Base-by-base conservation (phyloP, 2,797 vertebrate genomes). In the Pristis pectinata region DNA sequence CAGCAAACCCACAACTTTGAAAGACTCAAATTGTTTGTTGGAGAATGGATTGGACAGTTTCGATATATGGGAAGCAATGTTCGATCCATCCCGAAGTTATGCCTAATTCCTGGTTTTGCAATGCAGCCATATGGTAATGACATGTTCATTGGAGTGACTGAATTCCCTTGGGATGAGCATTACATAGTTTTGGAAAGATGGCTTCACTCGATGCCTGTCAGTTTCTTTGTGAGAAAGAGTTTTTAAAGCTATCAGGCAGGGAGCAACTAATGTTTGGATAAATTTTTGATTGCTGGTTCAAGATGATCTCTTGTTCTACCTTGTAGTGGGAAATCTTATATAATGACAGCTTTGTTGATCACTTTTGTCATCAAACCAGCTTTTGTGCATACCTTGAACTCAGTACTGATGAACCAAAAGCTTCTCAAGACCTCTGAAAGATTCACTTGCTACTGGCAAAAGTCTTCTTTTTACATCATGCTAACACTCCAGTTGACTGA, bases 311-410 rank as follows among this genome's bases (percentile, higher is more conserved):
- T 49, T 49, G 49, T 4, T 49, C 49, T 49, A 13, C 24, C 34
- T 89, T 59, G 30, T 37, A n/a, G 59, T 17, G n/a, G 85, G 85
- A 64, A 89, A 64, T n/a, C 56, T n/a, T 89, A 89, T 59, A 89
- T 61, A 22, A 89, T 89, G 56, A 89, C 85, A 89, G 34, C 85
- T 89, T 89, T 89, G 85, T 56, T 89, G 85, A 89, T 61, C 56
- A 61, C 15, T 89, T 89, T n/a, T 89, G 85, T 89, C 85, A 89
- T 89, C 85, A 61, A 34, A 56, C 85, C 13, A 2, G 6, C 56
- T 53, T 89, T 64, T 17, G 59, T 61, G 15, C 34, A 34, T 61
- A 34, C 53, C 82, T 30, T 49, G 9, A 85, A 85, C 82, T 27
- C 17, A 17, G 59, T n/a, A 19, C 0, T 37, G 56, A 34, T 34